Base-by-base conservation (phyloP, 2,888 invertebrate genomes). In the Ferdinandea cuprea region DNA sequence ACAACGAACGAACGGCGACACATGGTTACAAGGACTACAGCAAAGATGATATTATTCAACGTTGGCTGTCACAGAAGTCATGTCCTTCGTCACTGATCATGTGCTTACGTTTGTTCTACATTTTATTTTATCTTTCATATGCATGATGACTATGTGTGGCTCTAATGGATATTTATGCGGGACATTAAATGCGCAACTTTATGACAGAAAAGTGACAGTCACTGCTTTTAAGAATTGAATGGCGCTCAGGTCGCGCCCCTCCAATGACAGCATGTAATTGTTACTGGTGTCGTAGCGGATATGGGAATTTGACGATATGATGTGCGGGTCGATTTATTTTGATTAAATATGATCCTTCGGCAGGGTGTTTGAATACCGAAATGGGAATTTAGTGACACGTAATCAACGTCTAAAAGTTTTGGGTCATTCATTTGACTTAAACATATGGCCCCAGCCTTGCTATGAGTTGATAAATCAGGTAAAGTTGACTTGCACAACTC, bases 11-110 rank as follows among this genome's bases (percentile, higher is more conserved):
- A n/a, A n/a, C 5, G 32, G 44, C 42, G 61, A 68, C 66, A 72
- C 72, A 66, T 71, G 66, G 66, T 72, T 58, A 50, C 69, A 32
- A 17, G 30, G 32, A n/a, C n/a, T n/a, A 44, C 44, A 19, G n/a
- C 35, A 6, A 56, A 78, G 78, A 83, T 73, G 78, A 68, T 56
- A 83, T 83, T 72, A 68, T 72, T 83, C 68, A 78, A 66, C 48
- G 68, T 61, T 48, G 8, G 17, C 52, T 72, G 83, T 83, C 81
- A 77, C 8, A 66, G 30, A 42, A 77, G 59, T 61, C 83, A 37
- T 72, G 68, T 72, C 66, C 66, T 83, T 61, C 42, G 35, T 68
- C 83, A 58, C 42, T 68, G 63, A 78, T 63, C 72, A 30, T 50
- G 35, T 15, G 32, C 25, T 72, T 35, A 17, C 35, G 42, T 59